Base-by-base conservation (phyloP, 2,888 invertebrate genomes). In the Mantis religiosa region DNA sequence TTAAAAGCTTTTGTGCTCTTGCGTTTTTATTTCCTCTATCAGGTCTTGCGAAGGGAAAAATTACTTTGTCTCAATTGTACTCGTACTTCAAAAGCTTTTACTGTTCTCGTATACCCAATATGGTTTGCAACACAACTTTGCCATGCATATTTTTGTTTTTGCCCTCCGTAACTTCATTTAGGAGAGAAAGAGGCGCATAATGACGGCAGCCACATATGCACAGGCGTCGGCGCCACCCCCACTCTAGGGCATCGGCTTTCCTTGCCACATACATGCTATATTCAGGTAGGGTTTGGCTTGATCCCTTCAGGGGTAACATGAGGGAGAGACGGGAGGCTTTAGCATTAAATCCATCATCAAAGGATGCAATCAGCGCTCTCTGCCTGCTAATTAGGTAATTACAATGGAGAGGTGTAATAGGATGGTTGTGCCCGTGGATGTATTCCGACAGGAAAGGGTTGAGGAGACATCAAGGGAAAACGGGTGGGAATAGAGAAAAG, bases 291-390 rank as follows among this genome's bases (percentile, higher is more conserved):
- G 87, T 34, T 28, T 34, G 81, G 87, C 87, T 82, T 71, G 28
- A 87, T 82, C 82, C 82, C 27, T 82, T n/a, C n/a, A 81, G 87
- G 87, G 82, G 28, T 28, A 71, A 28, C n/a, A 28, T 9, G 41
- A 82, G 82, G 41, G 82, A 85, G 85, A 47, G 82, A 28, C 25
- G 87, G 82, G 30, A 82, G 82, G 81, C 28, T 88, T 83, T 83
- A 88, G 71, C 88, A 88, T 88, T 88, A 88, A 88, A 88, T 88
- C 88, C 84, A 88, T 88, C 88, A 88, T 88, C 88, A 88, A 88
- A 88, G 88, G 88, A 88, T 84, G 88, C 84, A 88, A 88, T 88
- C 88, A 88, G 84, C 88, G 71, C 88, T 82, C 88, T 88, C 83
- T 88, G 88, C 84, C 47, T 88, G 71, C 88, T 88, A 88, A 88